Evolutionary conservation across 1,140 invertebrate genomes (phyloP), one percentile per base, ranked within the genome.

Genomic region (Bombus pascuorum): DNA sequence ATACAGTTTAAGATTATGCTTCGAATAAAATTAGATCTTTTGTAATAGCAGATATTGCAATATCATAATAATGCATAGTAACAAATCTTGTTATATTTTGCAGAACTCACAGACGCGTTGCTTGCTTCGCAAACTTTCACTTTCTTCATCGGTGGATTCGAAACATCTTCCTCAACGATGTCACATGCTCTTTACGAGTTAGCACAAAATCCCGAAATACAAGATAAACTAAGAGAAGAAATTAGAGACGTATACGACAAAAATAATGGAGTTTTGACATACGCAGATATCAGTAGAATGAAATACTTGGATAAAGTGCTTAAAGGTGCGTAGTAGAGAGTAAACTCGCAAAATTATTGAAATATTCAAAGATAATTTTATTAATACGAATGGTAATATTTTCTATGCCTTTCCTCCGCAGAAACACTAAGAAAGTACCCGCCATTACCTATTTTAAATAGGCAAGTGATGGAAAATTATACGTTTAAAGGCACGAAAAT

Each of bases 371-470:
- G 1, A 18, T 47, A 47, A 47, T 18, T 47, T 47, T 6, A 47
- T 18, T 18, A 18, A 47, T 47, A 47, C 15, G n/a, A 65, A n/a
- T 15, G 5, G 0, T 65, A 15, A 32, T 32, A 15, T 15, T 65
- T 65, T 32, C 12, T 18, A 6, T 32, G 3, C 8, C 15, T 22
- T 68, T 10, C 42, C 9, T 79, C 96, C 95, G 53, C 89, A 96
- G 97, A 97, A 95, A 96, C 96, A 0, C 89, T 97, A 77, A 93
- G 96, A 18, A 93, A 96, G 86, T 96, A 96, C 92, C 96, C 97
- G 5, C 95, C 96, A 5, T 92, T 95, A 10, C 88, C 94, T 8
- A 91, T 94, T 70, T 86, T 96, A 3, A 94, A 95, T 44, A 94
- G 96, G 81, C 85, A 91, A n/a, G 93, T 94, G 4, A 95, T 95